These are phyloP conservation scores for Mactromeris polynyma DNA, from an alignment of 2,888 invertebrate genomes.

Conservation along the genomic window DNA sequence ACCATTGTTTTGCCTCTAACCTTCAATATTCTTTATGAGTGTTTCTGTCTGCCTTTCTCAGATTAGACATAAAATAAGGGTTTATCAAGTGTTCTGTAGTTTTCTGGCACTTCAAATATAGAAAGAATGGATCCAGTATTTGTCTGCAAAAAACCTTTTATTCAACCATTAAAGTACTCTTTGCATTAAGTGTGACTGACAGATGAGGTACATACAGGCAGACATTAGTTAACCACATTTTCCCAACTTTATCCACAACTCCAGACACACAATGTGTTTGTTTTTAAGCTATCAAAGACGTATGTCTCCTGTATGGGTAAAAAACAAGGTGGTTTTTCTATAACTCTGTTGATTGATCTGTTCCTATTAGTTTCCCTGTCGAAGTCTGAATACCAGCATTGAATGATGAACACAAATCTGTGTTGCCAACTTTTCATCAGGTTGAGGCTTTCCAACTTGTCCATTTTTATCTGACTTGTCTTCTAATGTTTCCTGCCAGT, in stretches of 20 bases:
- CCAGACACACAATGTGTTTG: neutral
- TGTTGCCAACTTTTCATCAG: slow-evolving; percentile 12
- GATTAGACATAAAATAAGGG: neutral
- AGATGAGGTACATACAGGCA: neutral
- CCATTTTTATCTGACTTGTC: neutral
- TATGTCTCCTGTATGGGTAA: slow-evolving; percentile 1
- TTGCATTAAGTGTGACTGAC: neutral
- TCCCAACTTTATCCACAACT: neutral
- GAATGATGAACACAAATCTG: slow-evolving; percentile 6
- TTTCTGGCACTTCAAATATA: neutral
- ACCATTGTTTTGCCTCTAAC: no score
- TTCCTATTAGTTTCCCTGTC: neutral
- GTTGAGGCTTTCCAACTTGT: slow-evolving; percentile 4
- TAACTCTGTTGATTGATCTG: slow-evolving; percentile 7
- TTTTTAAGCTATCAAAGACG: slow-evolving; percentile 21
- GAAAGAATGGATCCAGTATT: neutral
- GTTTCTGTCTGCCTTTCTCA: neutral
- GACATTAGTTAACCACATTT: slow-evolving; percentile 15
- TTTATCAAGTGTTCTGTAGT: neutral
- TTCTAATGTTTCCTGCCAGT: neutral
- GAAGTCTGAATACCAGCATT: neutral
- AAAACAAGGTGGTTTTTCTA: neutral
- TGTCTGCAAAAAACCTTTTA: neutral
- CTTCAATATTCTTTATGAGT: neutral
- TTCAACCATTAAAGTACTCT: neutral